Base-by-base conservation (phyloP, 2,113 vertebrate genomes). In the Acrocephalus kingi region DNA sequence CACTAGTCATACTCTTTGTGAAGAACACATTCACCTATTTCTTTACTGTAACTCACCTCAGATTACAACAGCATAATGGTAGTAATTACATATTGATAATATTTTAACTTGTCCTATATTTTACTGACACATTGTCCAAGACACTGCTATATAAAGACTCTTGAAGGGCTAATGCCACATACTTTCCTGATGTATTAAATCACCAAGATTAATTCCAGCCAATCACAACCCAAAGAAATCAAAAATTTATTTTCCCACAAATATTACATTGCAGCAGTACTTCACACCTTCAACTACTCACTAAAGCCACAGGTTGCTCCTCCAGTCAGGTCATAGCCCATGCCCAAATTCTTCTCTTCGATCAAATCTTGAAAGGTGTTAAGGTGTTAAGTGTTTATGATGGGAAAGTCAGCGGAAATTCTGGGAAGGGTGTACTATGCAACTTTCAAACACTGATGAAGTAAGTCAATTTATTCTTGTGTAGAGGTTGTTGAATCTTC, bases 401-500 rank as follows among this genome's bases (percentile, higher is more conserved):
- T 39, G 28, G 48, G 71, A 91, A 85, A 55, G 56, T 81, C 91
- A 81, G 72, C 0, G 1, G 87, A 95, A 97, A 84, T 93, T 96
- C 89, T 93, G 56, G 73, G 76, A 93, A 95, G 79, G 84, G 89
- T 92, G 58, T 59, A 69, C 59, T 78, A 54, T 4, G 73, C 52
- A 91, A 91, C 78, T 94, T 91, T 43, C 67, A 95, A 96, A 95
- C 89, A 84, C 68, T 69, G 80, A 91, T 45, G 93, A 96, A 95
- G 87, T 72, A 93, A 97, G 85, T 77, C 45, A 89, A 94, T 96
- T 96, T 96, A 93, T 95, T 97, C 93, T 95, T 49, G 62, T 88
- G 91, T 61, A 93, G 93, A 93, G 75, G 78, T 91, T 95, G 93
- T 95, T 95, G 90, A 97, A 97, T 95, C 96, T 94, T 96, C 89